phyloP scores from a whole-genome alignment of 2,888 invertebrate genomes.

The Sarcophaga rosellei region DNA sequence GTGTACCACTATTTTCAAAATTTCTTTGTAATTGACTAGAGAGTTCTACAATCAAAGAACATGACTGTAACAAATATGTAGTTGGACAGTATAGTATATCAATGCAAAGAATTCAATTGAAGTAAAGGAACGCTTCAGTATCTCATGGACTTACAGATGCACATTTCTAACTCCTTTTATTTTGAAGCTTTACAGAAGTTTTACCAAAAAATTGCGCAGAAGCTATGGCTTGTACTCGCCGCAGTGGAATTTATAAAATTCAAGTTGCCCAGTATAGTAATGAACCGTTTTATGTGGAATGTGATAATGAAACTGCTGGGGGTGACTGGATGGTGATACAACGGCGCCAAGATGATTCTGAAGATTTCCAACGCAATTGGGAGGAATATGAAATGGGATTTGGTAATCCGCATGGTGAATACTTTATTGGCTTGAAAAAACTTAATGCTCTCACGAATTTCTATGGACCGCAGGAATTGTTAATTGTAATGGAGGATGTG shows the following conservation, averaged over 20 bases:
- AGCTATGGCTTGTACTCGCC: constrained; percentile 41
- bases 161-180: neutral
- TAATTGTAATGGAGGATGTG: constrained; percentile 19
- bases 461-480: constrained; percentile 33
- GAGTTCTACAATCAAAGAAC: too few species aligned
- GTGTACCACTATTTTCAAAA: too few species aligned
- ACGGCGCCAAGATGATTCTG: constrained; percentile 30
- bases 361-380: constrained; percentile 30
- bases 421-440: constrained; percentile 12
- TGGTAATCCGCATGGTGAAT: neutral
- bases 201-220: constrained; percentile 38
- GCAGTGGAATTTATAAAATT: constrained; percentile 48
- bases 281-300: constrained; percentile 28
- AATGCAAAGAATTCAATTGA: too few species aligned
- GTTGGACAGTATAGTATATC: too few species aligned
- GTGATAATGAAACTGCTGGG: constrained; percentile 21
- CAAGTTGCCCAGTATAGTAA: neutral
- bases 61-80: too few species aligned
- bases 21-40: too few species aligned
- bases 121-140: too few species aligned
- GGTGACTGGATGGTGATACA: constrained; percentile 37
- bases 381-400: constrained; percentile 24
- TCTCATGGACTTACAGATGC: too few species aligned
- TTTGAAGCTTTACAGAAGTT: neutral
- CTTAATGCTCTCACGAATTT: constrained; percentile 16